Conservation (phyloP, 1,140 invertebrate genomes). For the Musca vetustissima region DNA sequence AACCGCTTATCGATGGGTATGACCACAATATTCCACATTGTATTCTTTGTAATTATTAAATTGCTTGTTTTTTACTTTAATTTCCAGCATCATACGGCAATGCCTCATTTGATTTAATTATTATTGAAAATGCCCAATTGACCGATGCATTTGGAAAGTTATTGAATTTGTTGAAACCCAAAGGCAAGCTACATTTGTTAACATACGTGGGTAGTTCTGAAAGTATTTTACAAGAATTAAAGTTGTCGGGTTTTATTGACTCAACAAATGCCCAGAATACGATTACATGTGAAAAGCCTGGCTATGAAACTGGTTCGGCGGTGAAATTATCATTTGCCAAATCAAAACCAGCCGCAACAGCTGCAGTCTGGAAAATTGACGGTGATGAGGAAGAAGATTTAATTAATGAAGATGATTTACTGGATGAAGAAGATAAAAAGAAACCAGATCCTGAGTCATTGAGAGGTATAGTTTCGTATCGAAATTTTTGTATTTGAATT, state of each 20-base stretch:
- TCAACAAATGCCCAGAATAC: slow-evolving; percentile 53
- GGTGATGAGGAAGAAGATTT: slow-evolving; percentile 72
- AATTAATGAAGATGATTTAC: slow-evolving; percentile 83
- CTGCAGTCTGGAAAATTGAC: slow-evolving; percentile 59
- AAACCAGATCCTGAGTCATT: slow-evolving; percentile 81
- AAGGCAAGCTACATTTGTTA: slow-evolving; percentile 59
- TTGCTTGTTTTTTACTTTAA: slow-evolving; percentile 27
- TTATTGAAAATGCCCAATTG: slow-evolving; percentile 60
- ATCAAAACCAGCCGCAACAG: slow-evolving; percentile 2
- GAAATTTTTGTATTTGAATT: background rate
- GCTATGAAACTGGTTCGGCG: slow-evolving; percentile 67
- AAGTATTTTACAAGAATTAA: slow-evolving; percentile 59
- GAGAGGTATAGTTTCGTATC: slow-evolving; percentile 68
- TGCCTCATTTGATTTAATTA: slow-evolving; percentile 63
- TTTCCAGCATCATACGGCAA: slow-evolving; percentile 57
- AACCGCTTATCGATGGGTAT: slow-evolving; percentile 51
- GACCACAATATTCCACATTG: slow-evolving; percentile 8
- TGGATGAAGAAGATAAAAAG: slow-evolving; percentile 86
- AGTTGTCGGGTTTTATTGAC: slow-evolving; percentile 67
- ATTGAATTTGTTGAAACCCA: slow-evolving; percentile 63
- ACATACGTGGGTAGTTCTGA: slow-evolving; percentile 50
- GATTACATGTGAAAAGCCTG: slow-evolving; percentile 64
- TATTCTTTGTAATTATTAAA: background rate
- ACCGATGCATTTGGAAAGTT: slow-evolving; percentile 59
- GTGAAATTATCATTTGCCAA: slow-evolving; percentile 57